Conservation (phyloP, 2,113 vertebrate species). For the Prionailurus viverrinus region DNA sequence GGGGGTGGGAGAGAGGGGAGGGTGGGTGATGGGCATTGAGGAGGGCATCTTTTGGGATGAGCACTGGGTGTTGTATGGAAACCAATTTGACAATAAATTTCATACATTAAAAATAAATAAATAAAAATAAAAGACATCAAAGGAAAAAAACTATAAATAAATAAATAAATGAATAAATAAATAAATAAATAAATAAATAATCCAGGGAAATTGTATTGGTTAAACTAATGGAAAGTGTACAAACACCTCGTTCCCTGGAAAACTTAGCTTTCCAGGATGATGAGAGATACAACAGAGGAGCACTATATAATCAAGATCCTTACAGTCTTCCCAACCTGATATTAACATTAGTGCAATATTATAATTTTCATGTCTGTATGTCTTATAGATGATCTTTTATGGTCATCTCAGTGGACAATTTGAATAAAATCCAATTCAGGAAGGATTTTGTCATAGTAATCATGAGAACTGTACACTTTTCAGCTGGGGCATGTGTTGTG, state of each 20-base stretch:
- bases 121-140: too few species aligned
- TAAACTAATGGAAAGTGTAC: conserved; percentile 25
- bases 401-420: not conserved
- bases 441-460: not conserved
- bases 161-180: too few species aligned
- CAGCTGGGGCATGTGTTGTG: not conserved
- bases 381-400: not conserved
- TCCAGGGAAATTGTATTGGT: not conserved
- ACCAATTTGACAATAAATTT: too few species aligned
- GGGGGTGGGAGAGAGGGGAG: too few species aligned
- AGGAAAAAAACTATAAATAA: too few species aligned
- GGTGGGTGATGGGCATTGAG: too few species aligned
- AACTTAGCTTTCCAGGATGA: not conserved
- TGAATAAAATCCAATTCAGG: not conserved
- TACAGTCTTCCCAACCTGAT: not conserved
- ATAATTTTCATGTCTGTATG: conserved; percentile 2
- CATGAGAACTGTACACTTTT: not conserved
- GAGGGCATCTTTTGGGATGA: too few species aligned
- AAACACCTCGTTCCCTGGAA: not conserved
- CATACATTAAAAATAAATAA: too few species aligned
- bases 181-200: not conserved
- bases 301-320: not conserved
- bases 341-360: not conserved
- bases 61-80: too few species aligned
- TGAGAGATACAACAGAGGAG: not conserved